Conservation (phyloP, 2,888 invertebrate genomes). For the Melanostoma mellinum region DNA sequence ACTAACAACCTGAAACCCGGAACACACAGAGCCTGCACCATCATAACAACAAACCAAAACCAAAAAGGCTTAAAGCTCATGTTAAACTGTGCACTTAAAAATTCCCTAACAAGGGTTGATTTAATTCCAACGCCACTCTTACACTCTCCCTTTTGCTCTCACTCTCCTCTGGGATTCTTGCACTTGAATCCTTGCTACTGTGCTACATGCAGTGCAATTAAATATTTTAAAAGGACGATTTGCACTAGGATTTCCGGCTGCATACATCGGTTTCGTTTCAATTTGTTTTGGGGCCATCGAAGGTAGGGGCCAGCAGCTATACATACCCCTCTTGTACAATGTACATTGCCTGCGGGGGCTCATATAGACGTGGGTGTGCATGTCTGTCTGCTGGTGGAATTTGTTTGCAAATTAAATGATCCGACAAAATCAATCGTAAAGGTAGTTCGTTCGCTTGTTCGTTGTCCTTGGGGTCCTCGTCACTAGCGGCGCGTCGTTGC, state of each 20-base stretch:
- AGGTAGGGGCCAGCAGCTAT: constrained; percentile 1
- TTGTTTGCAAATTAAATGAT: constrained; percentile 73
- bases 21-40: constrained; percentile 18
- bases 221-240: constrained; percentile 72
- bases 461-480: constrained; percentile 35
- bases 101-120: constrained; percentile 69
- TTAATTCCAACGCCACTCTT: constrained; percentile 50
- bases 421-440: constrained; percentile 73
- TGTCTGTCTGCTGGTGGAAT: constrained; percentile 63
- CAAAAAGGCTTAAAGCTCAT: constrained; percentile 71
- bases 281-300: constrained; percentile 58
- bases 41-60: constrained; percentile 66
- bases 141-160: constrained; percentile 7
- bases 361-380: constrained; percentile 15
- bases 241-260: constrained; percentile 71
- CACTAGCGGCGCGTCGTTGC: constrained; percentile 1
- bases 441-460: constrained; percentile 65
- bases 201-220: constrained; percentile 70
- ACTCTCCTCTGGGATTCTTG: constrained; percentile 46
- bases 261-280: constrained; percentile 71
- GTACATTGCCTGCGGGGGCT: constrained; percentile 44
- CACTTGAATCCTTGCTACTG: constrained; percentile 53
- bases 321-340: background rate
- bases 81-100: constrained; percentile 72
- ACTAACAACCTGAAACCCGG: constrained; percentile 6